Conservation (phyloP, 2,797 vertebrate species). For the Macropus fuliginosus region DNA sequence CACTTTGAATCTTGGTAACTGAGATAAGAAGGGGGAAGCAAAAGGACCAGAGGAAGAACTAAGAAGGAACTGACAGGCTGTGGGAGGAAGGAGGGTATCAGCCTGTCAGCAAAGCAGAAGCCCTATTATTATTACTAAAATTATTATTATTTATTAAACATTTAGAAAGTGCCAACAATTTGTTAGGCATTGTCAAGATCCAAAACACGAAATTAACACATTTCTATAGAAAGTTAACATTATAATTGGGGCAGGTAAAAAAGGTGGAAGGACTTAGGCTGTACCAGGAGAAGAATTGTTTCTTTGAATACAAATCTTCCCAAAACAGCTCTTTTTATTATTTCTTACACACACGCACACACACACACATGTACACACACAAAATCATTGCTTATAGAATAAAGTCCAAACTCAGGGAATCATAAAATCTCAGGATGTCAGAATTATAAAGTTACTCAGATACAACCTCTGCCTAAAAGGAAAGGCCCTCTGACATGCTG, state of each 20-base stretch:
- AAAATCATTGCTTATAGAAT: neutral
- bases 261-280: neutral
- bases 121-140: constrained; percentile 32
- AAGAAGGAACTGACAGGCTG: fast-evolving
- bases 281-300: neutral
- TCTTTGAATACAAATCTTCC: neutral
- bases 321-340: neutral
- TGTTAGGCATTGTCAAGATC: constrained; percentile 10
- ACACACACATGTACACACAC: neutral
- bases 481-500: neutral
- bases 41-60: neutral
- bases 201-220: neutral
- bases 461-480: neutral
- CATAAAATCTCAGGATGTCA: neutral
- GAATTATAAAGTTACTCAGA: neutral
- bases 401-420: neutral
- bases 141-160: constrained; percentile 63
- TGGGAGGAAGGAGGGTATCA: constrained; percentile 13
- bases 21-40: neutral
- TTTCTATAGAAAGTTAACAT: neutral
- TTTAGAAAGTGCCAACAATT: constrained; percentile 23
- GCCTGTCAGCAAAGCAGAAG: constrained; percentile 16
- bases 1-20: fast-evolving
- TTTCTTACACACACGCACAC: neutral
- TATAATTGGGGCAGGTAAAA: neutral